phyloP scores from a whole-genome alignment of 1,140 invertebrate genomes.

The Pararge aegeria region DNA sequence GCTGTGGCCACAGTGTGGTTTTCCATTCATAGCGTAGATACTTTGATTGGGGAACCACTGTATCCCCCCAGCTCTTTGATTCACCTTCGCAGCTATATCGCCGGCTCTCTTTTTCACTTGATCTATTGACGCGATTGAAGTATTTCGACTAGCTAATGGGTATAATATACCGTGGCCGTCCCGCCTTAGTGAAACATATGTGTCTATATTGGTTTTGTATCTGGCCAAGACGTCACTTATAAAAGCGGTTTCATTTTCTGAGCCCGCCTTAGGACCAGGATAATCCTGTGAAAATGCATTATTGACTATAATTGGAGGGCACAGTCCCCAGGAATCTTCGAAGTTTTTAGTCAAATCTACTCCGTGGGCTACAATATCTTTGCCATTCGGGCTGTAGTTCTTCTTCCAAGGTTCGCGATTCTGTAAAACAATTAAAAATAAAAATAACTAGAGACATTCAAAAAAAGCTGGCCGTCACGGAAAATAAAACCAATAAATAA shows the following conservation, averaged over 20 bases:
- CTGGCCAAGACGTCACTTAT: slow-evolving; percentile 44
- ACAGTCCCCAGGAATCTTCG: slow-evolving; percentile 45
- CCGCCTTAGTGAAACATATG: slow-evolving; percentile 57
- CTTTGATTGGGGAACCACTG: slow-evolving; percentile 52
- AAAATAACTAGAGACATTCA: too few species aligned
- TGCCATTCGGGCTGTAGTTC: slow-evolving; percentile 33
- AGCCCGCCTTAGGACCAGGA: slow-evolving; percentile 35
- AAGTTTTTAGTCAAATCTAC: slow-evolving; percentile 65
- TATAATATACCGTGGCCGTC: slow-evolving; percentile 59
- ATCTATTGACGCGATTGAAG: slow-evolving; percentile 11
- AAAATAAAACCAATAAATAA: too few species aligned
- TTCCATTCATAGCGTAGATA: slow-evolving; percentile 50
- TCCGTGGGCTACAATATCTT: slow-evolving; percentile 33
- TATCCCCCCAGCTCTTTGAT: slow-evolving; percentile 49
- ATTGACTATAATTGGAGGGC: slow-evolving; percentile 21
- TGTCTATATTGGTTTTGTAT: slow-evolving; percentile 47
- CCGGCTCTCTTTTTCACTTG: slow-evolving; percentile 38
- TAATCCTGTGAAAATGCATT: slow-evolving; percentile 48
- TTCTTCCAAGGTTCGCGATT: slow-evolving; percentile 47
- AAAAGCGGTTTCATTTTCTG: slow-evolving; percentile 61
- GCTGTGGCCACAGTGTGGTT: slow-evolving; percentile 56
- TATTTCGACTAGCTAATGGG: slow-evolving; percentile 41
- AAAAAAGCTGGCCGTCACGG: too few species aligned
- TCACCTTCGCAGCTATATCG: slow-evolving; percentile 49
- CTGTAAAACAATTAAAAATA: slow-evolving; percentile 31